Evolutionary conservation across 2,888 invertebrate species (phyloP), one percentile per base, ranked within the genome.

Genomic region (Cryptus viduatorius): DNA sequence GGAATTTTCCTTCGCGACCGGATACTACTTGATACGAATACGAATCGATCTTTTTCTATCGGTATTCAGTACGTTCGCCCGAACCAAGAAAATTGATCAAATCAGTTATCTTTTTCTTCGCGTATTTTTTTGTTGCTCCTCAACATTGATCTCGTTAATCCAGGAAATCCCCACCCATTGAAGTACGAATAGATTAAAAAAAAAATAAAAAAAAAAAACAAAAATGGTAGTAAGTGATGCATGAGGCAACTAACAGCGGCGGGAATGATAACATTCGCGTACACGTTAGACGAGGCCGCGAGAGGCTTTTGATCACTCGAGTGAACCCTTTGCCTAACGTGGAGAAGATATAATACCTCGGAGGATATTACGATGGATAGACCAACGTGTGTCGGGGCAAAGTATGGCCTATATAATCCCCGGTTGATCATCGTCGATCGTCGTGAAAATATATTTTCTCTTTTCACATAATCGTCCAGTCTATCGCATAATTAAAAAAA

Each of bases 291-390:
- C 79, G 67, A 83, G 71, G 79, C 65, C 67, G 72, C 69, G 56
- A 56, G 56, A 56, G 37, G 79, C 83, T 83, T 80, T 83, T 83
- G 76, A 83, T 83, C 79, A 80, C 61, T 76, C 79, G 79, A 83
- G 72, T 80, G 83, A 79, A 79, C 73, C 59, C 79, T 79, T 76
- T 72, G 59, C 72, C 76, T 83, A 67, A 37, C 64, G 76, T 67
- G 71, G 67, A 67, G 56, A 56, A 44, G 65, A 69, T 69, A 42
- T 71, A 73, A 56, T 56, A 56, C 56, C 12, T 56, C 56, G 24
- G 56, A 24, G 56, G 56, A 56, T 56, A 56, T 56, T 56, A 12
- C 56, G 56, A 56, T 56, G 24, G 56, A 56, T 56, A 56, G 56
- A 56, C 56, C 56, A 53, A 19, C 53, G 56, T 56, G 56, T 56